Percentiles rank a stretch among this genome's conserved stretches.
Evolutionary conservation across 2,888 invertebrate species (phyloP).

Genomic region (Chymomyza procnemis): DNA sequence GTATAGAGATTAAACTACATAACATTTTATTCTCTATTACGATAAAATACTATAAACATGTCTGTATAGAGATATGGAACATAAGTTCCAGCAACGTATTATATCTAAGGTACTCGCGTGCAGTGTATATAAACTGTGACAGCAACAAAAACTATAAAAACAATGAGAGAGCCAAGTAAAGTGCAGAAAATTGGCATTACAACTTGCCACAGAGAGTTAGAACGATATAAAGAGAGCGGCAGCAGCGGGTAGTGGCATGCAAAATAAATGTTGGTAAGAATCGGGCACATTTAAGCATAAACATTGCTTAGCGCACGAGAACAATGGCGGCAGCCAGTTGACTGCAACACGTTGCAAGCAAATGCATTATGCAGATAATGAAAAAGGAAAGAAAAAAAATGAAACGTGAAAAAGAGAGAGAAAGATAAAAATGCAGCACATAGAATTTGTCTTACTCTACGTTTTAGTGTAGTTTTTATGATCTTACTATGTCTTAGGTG

Average conservation of each 20-base stretch:
- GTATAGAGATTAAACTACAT: too few relatives aligned
- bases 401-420: slow-evolving; percentile 7
- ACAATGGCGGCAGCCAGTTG: slow-evolving; percentile 36
- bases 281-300: slow-evolving; percentile 52
- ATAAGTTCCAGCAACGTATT: too few relatives aligned
- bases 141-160: slow-evolving; percentile 8
- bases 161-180: slow-evolving; percentile 30
- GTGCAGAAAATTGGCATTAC: slow-evolving; percentile 70
- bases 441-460: neutral
- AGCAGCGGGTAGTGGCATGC: slow-evolving; percentile 41
- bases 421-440: neutral
- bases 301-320: slow-evolving; percentile 59
- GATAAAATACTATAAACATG: too few relatives aligned
- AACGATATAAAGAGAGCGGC: neutral
- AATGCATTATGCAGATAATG: slow-evolving; percentile 6
- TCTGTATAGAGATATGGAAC: too few relatives aligned
- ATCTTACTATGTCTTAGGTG: too few relatives aligned
- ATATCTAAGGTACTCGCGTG: too few relatives aligned
- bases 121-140: neutral
- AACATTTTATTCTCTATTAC: too few relatives aligned
- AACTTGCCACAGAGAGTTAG: neutral
- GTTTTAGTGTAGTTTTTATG: too few relatives aligned
- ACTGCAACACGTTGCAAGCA: slow-evolving; percentile 31
- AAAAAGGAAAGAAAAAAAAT: slow-evolving; percentile 33
- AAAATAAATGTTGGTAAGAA: slow-evolving; percentile 62